These are phyloP conservation scores for Drosophila basisetae DNA, from an alignment of 2,888 invertebrate species.

Conservation along the genomic window DNA sequence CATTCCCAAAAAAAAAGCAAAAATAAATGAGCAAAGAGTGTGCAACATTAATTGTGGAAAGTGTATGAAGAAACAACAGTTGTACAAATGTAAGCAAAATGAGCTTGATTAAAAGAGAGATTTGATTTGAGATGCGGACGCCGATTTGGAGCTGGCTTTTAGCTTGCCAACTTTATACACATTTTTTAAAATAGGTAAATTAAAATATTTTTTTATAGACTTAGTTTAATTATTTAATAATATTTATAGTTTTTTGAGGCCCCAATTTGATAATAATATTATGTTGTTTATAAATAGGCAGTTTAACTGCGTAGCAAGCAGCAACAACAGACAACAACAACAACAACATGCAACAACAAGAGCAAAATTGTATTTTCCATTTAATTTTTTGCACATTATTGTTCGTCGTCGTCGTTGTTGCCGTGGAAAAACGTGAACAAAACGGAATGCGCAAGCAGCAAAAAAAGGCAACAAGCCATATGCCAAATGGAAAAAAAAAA, in stretches of 20 bases:
- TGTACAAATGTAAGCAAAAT: conserved; percentile 1
- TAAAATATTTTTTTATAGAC: not conserved
- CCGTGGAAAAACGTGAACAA: conserved; percentile 38
- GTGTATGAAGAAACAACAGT: conserved; percentile 12
- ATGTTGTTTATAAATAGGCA: not conserved
- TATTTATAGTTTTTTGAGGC: not conserved
- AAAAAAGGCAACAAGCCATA: conserved; percentile 39
- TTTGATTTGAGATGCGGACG: not conserved
- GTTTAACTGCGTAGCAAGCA: not conserved
- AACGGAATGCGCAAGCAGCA: conserved; percentile 40
- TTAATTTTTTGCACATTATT: conserved; percentile 53
- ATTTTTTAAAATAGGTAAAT: not conserved
- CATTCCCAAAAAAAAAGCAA: conserved; percentile 19
- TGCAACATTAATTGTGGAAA: conserved; percentile 30
- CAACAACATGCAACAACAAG: conserved; percentile 11
- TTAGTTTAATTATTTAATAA: not conserved
- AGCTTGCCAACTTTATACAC: not conserved
- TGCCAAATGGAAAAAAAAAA: conserved; percentile 19
- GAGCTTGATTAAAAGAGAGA: not conserved
- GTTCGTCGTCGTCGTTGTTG: conserved; percentile 21
- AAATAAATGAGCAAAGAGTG: conserved; percentile 28
- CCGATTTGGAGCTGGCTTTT: not conserved
- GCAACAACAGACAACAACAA: conserved; percentile 22
- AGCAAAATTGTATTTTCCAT: conserved; percentile 45
- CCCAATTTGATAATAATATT: not conserved